Base-by-base conservation (phyloP, 2,113 vertebrate species). In the Atlantisia rogersi region DNA sequence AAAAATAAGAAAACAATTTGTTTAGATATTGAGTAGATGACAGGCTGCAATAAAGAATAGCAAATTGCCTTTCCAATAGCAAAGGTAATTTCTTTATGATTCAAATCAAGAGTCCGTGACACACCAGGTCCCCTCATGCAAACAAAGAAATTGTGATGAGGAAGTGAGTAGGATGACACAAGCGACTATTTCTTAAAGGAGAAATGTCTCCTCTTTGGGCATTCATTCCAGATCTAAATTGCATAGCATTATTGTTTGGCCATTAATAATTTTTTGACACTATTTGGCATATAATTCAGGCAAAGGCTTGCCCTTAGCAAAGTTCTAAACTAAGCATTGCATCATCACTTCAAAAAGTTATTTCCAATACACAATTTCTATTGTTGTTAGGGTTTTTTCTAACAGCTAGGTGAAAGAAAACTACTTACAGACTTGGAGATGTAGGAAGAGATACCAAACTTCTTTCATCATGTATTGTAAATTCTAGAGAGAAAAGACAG, bases 11-110 rank as follows among this genome's bases (percentile, higher is more conserved):
- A 94, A 91, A 19, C 37, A 74, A 65, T 18, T 89, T 76, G 74
- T 95, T 75, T 29, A 69, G 11, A 65, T 35, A 16, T 15, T 19
- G 11, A 62, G 44, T 71, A 69, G 40, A 89, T 68, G 55, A 68
- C 13, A 75, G 78, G 63, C n/a, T 74, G 14, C 18, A 89, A 26
- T 77, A 63, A 75, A 64, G 67, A 86, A 74, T 59, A 40, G 40
- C 40, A 40, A 40, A 40, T 40, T 40, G 42, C 63, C n/a, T 92
- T 97, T 97, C 82, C 82, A 96, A 68, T 10, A 9, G 18, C 48
- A 22, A 82, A 87, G 29, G 82, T 95, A 86, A 96, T 96, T 97
- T 94, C 22, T 85, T 95, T 95, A 89, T 81, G 69, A 88, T 86
- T 96, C 68, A 96, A 79, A 96, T 90, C 81, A 95, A 94, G 44